phyloP scores from a whole-genome alignment of 2,888 invertebrate species.

The Drosophila tripunctata region DNA sequence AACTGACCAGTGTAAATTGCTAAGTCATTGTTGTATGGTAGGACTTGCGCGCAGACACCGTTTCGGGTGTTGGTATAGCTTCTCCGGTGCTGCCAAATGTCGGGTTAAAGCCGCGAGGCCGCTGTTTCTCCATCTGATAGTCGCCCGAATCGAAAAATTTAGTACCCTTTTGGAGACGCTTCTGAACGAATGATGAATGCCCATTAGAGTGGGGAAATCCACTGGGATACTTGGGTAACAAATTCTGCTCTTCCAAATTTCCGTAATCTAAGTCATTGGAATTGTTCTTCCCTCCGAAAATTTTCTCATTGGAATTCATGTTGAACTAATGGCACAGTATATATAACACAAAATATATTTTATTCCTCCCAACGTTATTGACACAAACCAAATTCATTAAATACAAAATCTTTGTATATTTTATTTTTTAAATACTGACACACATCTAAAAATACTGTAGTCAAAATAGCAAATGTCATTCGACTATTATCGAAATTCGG shows the following conservation, averaged over 20 bases:
- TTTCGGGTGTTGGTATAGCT: slow-evolving; percentile 96
- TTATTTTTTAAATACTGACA: background rate
- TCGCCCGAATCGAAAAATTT: slow-evolving; percentile 99
- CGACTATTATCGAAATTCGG: background rate
- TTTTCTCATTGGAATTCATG: slow-evolving; percentile 70
- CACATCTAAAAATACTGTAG: background rate
- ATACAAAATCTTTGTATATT: too few species aligned
- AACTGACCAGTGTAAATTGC: too few species aligned
- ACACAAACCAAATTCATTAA: background rate
- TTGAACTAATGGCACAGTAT: background rate
- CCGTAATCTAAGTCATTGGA: slow-evolving; percentile 62
- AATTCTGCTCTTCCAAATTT: slow-evolving; percentile 89
- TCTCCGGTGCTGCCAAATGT: slow-evolving; percentile 92
- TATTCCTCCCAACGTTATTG: background rate
- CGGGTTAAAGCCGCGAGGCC: slow-evolving; percentile 87
- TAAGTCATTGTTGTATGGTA: background rate
- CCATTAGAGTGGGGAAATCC: too few species aligned
- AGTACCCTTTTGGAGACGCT: slow-evolving; percentile 97
- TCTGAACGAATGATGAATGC: slow-evolving; percentile 96
- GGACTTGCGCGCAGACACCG: slow-evolving; percentile 95
- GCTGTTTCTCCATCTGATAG: slow-evolving; percentile 99
- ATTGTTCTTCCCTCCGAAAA: too few species aligned
- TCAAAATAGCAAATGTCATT: slow-evolving; percentile 1
- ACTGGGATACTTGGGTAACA: slow-evolving; percentile 94
- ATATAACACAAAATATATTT: background rate